Evolutionary conservation across 2,888 invertebrate genomes (phyloP).

Genomic region (Crepidodera aurea): DNA sequence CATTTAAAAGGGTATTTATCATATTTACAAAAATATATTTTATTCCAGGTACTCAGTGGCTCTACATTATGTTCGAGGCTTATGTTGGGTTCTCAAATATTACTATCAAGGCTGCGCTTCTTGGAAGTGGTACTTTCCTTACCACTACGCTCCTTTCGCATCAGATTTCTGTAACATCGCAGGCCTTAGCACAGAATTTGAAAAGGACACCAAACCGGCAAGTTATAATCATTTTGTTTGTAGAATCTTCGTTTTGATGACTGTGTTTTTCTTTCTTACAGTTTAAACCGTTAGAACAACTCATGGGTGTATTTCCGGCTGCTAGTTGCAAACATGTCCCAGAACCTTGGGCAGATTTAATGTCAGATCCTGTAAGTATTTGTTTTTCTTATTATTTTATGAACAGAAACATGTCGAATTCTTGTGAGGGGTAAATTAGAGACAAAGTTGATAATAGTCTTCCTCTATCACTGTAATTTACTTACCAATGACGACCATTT

Average conservation of each 20-base stretch:
- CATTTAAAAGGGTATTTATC: too few relatives aligned
- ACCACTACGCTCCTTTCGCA: conserved; percentile 99
- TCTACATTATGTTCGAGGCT: conserved; percentile 91
- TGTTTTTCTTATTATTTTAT: neutral
- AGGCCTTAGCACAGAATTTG: conserved; percentile 86
- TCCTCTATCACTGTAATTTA: too few relatives aligned
- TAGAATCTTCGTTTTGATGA: neutral
- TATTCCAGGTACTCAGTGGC: conserved; percentile 80
- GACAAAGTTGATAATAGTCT: too few relatives aligned
- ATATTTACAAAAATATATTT: too few relatives aligned
- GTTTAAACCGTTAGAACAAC: conserved; percentile 96
- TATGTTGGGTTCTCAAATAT: conserved; percentile 98
- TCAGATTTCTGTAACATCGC: conserved; percentile 96
- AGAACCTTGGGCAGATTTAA: conserved; percentile 89
- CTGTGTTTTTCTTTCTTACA: conserved; percentile 57
- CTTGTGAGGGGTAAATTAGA: too few relatives aligned
- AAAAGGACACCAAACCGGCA: conserved; percentile 87
- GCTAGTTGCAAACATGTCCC: conserved; percentile 96
- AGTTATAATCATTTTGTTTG: conserved; percentile 44
- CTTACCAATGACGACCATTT: too few relatives aligned
- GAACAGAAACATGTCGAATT: too few relatives aligned
- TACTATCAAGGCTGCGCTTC: conserved; percentile 99
- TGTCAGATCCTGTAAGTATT: conserved; percentile 83
- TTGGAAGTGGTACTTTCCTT: conserved; percentile 99
- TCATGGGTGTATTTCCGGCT: conserved; percentile 99